A percentile compares a stretch with the other conserved stretches of the same genome.
phyloP scores from a whole-genome alignment of 2,113 vertebrate genomes.

The Anguilla japonica region DNA sequence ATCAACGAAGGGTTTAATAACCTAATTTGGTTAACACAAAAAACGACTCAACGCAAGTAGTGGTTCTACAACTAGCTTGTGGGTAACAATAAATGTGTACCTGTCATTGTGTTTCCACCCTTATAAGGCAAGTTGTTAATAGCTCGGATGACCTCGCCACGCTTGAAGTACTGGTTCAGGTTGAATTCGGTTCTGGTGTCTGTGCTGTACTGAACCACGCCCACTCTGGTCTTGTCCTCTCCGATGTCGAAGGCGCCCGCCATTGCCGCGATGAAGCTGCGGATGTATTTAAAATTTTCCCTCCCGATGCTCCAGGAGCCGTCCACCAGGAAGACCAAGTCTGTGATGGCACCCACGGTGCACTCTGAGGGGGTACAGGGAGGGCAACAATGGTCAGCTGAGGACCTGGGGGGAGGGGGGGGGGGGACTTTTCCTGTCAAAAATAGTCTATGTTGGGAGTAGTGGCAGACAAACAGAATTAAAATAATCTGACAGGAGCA shows the following conservation, averaged over 20 bases:
- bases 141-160: conserved; percentile 78
- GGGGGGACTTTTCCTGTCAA: neutral
- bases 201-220: conserved; percentile 86
- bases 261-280: conserved; percentile 78
- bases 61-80: neutral
- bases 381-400: neutral
- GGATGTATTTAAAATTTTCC: conserved; percentile 84
- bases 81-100: conserved; percentile 44
- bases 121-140: conserved; percentile 85
- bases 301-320: conserved; percentile 88
- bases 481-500: conserved; percentile 12
- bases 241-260: conserved; percentile 90
- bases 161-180: conserved; percentile 77
- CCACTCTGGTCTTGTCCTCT: conserved; percentile 85
- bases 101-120: conserved; percentile 88
- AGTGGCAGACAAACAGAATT: neutral
- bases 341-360: conserved; percentile 77
- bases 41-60: neutral
- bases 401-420: neutral
- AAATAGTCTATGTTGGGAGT: neutral
- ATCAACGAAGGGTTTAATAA: neutral
- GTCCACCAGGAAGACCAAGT: conserved; percentile 89
- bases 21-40: neutral
- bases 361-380: conserved; percentile 75
- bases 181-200: conserved; percentile 84